These are phyloP conservation scores for Brachyrhaphis roseni DNA, from an alignment of 2,797 vertebrate species.

Conservation along the genomic window DNA sequence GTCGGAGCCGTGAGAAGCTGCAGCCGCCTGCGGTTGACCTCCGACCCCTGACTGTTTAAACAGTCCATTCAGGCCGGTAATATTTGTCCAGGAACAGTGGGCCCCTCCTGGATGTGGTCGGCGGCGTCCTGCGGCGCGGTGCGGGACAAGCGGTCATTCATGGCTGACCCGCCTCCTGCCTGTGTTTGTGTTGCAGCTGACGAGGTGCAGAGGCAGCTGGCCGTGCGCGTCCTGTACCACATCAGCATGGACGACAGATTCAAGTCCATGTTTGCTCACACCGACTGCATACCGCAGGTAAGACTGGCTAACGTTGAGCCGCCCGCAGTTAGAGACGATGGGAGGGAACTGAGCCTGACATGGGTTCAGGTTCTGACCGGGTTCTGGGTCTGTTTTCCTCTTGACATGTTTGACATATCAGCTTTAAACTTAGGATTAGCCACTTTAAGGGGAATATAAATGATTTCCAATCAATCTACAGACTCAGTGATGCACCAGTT, in stretches of 20 bases:
- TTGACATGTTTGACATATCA: background rate
- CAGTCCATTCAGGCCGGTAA: slow-evolving; percentile 60
- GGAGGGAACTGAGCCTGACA: background rate
- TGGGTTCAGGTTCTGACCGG: background rate
- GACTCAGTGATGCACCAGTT: no score
- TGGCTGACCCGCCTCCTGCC: slow-evolving; percentile 49
- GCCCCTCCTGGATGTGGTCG: slow-evolving; percentile 60
- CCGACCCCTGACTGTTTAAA: slow-evolving; percentile 31
- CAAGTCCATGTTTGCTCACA: slow-evolving; percentile 93
- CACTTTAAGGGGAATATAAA: background rate
- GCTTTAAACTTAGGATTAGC: background rate
- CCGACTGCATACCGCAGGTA: slow-evolving; percentile 95
- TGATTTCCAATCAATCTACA: background rate
- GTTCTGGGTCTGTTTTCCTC: background rate
- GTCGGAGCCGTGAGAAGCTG: slow-evolving; percentile 27
- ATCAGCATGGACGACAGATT: slow-evolving; percentile 93
- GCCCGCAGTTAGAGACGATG: slow-evolving; percentile 18
- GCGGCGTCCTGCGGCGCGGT: slow-evolving; percentile 45
- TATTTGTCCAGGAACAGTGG: slow-evolving; percentile 47
- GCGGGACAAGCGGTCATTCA: slow-evolving; percentile 67
- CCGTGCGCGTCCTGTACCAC: slow-evolving; percentile 94
- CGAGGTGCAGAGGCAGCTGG: slow-evolving; percentile 91
- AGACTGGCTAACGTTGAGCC: slow-evolving; percentile 64
- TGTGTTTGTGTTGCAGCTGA: slow-evolving; percentile 84
- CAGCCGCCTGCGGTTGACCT: slow-evolving; percentile 35